phyloP scores from a whole-genome alignment of 1,140 invertebrate genomes.

The Nymphalis io region DNA sequence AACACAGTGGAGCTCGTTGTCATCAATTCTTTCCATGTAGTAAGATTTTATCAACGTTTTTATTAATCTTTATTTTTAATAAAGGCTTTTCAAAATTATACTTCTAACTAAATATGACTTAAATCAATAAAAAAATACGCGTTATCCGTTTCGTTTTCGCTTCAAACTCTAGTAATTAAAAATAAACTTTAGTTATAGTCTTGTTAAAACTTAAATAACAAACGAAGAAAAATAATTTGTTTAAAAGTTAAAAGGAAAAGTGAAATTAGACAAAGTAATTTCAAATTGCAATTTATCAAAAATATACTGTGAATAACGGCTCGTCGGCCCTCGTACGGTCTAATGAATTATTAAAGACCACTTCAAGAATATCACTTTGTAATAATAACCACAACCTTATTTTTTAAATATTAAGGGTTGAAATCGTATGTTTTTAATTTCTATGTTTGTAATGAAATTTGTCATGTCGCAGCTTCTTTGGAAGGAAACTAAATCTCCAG shows the following conservation, averaged over 20 bases:
- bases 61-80: too few species aligned
- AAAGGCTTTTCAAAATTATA: too few species aligned
- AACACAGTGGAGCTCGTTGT: too few species aligned
- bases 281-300: slow-evolving; percentile 71
- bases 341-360: slow-evolving; percentile 63
- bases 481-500: slow-evolving; percentile 66
- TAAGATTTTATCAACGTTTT: too few species aligned
- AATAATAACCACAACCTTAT: slow-evolving; percentile 22
- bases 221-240: not conserved
- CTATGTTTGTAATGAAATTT: slow-evolving; percentile 22
- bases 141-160: too few species aligned
- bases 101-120: too few species aligned
- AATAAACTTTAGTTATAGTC: too few species aligned
- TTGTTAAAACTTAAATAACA: not conserved
- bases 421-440: slow-evolving; percentile 17
- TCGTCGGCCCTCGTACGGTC: slow-evolving; percentile 47
- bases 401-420: slow-evolving; percentile 30
- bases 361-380: slow-evolving; percentile 20
- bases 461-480: slow-evolving; percentile 48
- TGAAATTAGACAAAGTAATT: slow-evolving; percentile 50
- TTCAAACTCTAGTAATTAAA: too few species aligned
- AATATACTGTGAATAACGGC: slow-evolving; percentile 58
- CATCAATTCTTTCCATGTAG: too few species aligned
- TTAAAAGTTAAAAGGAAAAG: slow-evolving; percentile 24
- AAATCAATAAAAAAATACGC: too few species aligned